Evolutionary conservation across 2,113 vertebrate species (phyloP), one percentile per base, ranked within the genome.

Genomic region (Corythaeola cristata): DNA sequence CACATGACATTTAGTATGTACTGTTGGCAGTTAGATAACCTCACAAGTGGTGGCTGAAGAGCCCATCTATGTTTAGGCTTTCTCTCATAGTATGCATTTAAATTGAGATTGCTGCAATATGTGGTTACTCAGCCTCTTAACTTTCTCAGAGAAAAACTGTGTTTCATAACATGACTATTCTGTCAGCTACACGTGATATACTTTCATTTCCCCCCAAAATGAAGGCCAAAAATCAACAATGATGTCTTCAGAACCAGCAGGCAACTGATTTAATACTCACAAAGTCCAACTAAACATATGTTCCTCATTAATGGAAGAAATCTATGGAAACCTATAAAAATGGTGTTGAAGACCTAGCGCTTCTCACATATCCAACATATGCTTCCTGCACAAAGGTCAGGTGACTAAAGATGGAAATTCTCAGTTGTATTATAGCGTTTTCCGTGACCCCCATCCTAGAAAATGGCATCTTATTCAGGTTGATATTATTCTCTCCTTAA

Each of bases 1-100:
- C 77, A 85, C 64, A 78, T 95, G 93, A 90, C 91, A 77, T 92
- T 89, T 87, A 92, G 71, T 95, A 93, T 80, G 83, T 95, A 73
- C 87, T 91, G 77, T 88, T 96, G 85, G 89, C 93, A 97, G 87
- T 41, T 50, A 94, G 96, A 95, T 96, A 96, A 95, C 81, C 89
- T 88, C 81, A 76, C 39, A 95, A 95, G 96, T 94, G 71, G 81
- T 80, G 41, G 69, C 0, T 93, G 91, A 96, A 89, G 66, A 73
- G 71, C 27, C 53, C 62, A 39, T 94, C 94, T 96, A 94, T 92
- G 77, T 96, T 96, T 91, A 94, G 91, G 62, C n/a, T 73, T 93
- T 88, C 69, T 89, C 77, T 73, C 78, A 68, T 32, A 35, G 80
- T 33, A 60, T 39, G 28, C 15, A 53, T 87, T 87, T 60, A 88